Base-by-base conservation (phyloP, 2,797 vertebrate genomes). In the Mionectes olivaceus region DNA sequence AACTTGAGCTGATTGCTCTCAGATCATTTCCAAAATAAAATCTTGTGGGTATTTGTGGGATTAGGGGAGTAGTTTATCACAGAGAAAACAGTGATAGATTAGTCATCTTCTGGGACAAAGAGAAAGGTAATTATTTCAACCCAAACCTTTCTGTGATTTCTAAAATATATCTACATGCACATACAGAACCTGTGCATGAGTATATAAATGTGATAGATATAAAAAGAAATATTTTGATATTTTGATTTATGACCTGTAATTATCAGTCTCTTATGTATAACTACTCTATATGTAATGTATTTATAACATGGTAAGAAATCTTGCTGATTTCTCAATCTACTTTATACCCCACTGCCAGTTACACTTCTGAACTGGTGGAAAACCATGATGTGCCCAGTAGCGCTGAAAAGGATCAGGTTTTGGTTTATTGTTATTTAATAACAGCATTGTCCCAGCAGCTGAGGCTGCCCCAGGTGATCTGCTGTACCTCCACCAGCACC, bases 381-480 rank as follows among this genome's bases (percentile, higher is more conserved):
- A 89, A 85, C 43, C 22, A 43, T 50, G 60, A 37, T 3, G 19
- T 25, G 35, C 41, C 30, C 4, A 4, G 28, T 10, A 84, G 39
- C 22, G 5, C 56, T 83, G 33, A 11, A 33, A 74, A 84, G 28
- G 39, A 60, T 70, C 16, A 21, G 33, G 6, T 4, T 60, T 70
- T 77, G 0, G 1, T 37, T 68, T 53, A 22, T 15, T 84, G 22
- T 65, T 71, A 25, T 32, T 92, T 7, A 81, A 39, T 21, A 60
- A 35, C 37, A 39, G 35, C 3, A 0, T 19, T 35, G 21, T 71
- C 59, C 50, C 0, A 0, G 0, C 46, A 71, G 43, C 64, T 2
- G 7, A 18, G 63, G 64, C 68, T 83, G 64, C 28, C 47, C 55
- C 13, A 39, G 35, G 33, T 59, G 35, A 14, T 0, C 2, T 53